Evolutionary conservation across 2,888 invertebrate species (phyloP).

Genomic region (Amaurobius ferox): DNA sequence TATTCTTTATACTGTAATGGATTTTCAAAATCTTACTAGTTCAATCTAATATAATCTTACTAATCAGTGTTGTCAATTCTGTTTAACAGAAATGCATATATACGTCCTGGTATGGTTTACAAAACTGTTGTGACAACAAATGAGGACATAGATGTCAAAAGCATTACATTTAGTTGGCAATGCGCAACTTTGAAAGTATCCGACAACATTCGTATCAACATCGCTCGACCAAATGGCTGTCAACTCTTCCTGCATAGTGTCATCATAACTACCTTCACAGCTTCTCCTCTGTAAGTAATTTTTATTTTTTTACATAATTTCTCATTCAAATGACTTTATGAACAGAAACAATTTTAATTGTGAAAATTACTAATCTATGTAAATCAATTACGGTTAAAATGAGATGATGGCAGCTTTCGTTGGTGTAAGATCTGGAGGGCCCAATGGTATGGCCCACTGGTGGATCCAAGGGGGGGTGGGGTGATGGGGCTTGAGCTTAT

Average conservation of each 20-base stretch:
- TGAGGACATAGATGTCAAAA: conserved; percentile 39
- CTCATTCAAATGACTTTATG: not conserved
- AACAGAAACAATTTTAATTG: not conserved
- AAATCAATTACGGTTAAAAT: not conserved
- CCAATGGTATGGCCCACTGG: too few relatives aligned
- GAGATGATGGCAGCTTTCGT: too few relatives aligned
- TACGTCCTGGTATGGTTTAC: conserved; percentile 36
- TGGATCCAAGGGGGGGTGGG: too few relatives aligned
- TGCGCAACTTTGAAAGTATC: conserved; percentile 29
- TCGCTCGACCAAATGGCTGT: conserved; percentile 8
- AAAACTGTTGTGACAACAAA: conserved; percentile 31
- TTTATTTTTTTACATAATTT: not conserved
- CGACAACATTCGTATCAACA: conserved; percentile 14
- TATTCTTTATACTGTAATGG: too few relatives aligned
- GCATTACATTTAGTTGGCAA: conserved; percentile 34
- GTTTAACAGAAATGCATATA: conserved; percentile 28
- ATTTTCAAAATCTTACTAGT: too few relatives aligned
- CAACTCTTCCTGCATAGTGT: conserved; percentile 34
- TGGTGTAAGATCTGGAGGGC: too few relatives aligned
- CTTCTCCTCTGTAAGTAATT: conserved; percentile 43
- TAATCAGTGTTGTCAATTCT: too few relatives aligned
- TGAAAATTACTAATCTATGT: not conserved
- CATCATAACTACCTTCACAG: conserved; percentile 40
- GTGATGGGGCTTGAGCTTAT: too few relatives aligned
- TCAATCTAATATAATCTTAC: too few relatives aligned